A percentile compares a stretch with the other conserved stretches of the same genome.
Conservation (phyloP, 1,140 invertebrate species). For the Brachionus angularis region DNA sequence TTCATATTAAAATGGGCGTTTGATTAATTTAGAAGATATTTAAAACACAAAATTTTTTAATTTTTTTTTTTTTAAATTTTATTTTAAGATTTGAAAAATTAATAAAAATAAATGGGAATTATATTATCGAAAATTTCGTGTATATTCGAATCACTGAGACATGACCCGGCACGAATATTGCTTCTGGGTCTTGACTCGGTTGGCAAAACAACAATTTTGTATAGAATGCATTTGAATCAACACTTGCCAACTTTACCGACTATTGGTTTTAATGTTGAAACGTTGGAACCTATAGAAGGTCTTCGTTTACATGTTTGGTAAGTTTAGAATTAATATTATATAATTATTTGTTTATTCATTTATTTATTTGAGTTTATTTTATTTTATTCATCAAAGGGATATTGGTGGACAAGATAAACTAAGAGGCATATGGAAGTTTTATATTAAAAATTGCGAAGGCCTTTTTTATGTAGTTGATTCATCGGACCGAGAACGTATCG, state of each 20-base stretch:
- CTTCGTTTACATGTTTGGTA: slow-evolving; percentile 33
- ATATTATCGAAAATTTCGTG: slow-evolving; percentile 49
- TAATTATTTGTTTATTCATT: no score
- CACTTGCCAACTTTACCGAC: slow-evolving; percentile 8
- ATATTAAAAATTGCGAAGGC: slow-evolving; percentile 39
- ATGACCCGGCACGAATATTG: slow-evolving; percentile 22
- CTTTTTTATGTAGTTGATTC: slow-evolving; percentile 40
- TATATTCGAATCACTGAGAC: slow-evolving; percentile 45
- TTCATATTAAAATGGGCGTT: slow-evolving; percentile 6
- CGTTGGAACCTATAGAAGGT: slow-evolving; percentile 19
- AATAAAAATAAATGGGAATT: slow-evolving; percentile 52
- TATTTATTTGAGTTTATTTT: background rate
- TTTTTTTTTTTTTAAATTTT: slow-evolving; percentile 15
- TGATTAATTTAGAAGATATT: no score
- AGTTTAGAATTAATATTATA: background rate
- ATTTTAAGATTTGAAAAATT: no score
- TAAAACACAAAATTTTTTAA: background rate
- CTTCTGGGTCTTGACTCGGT: slow-evolving; percentile 29
- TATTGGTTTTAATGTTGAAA: slow-evolving; percentile 44
- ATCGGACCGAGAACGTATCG: slow-evolving; percentile 25
- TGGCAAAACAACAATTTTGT: slow-evolving; percentile 42
- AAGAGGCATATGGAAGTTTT: slow-evolving; percentile 43
- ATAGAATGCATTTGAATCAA: slow-evolving; percentile 34
- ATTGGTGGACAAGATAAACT: slow-evolving; percentile 42
- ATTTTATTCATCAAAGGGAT: background rate